Evolutionary conservation across 30 jellyfish, hydroid and myxozoan genomes (phyloP).

Genomic region (Aurelia sp.): DNA sequence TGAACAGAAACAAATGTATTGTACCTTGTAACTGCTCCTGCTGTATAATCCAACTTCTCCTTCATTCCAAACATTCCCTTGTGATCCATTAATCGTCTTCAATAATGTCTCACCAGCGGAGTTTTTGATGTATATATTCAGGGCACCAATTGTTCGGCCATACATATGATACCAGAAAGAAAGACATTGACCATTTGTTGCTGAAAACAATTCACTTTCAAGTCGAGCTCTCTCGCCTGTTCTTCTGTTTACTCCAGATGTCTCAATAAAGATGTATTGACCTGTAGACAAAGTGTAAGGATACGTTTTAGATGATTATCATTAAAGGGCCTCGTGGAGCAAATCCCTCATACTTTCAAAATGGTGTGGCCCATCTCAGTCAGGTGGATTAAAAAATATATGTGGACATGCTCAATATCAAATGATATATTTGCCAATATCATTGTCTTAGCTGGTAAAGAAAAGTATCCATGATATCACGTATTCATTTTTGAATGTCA

Average conservation of each 20-base stretch:
- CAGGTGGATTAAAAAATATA: too few species aligned
- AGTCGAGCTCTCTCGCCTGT: constrained; percentile 87
- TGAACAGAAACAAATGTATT: too few species aligned
- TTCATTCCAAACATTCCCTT: constrained; percentile 89
- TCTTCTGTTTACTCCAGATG: constrained; percentile 75
- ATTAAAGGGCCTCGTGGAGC: too few species aligned
- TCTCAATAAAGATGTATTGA: constrained; percentile 88
- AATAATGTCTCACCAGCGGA: constrained; percentile 39
- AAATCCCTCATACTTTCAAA: too few species aligned
- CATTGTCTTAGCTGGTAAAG: too few species aligned
- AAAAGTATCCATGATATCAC: too few species aligned
- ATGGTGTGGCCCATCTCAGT: too few species aligned
- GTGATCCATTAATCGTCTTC: constrained; percentile 81
- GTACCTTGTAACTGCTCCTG: constrained; percentile 69
- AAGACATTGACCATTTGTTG: constrained; percentile 89
- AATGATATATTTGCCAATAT: too few species aligned
- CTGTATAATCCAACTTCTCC: constrained; percentile 97
- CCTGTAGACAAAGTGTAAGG: constrained; percentile 42
- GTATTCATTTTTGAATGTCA: too few species aligned
- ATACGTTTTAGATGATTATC: too few species aligned
- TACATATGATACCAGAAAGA: constrained; percentile 98
- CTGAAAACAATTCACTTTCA: constrained; percentile 79
- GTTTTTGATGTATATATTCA: constrained; percentile 69
- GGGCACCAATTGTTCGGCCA: constrained; percentile 84
- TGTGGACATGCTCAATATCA: too few species aligned